Percentiles rank a stretch among this genome's conserved stretches.
Conservation (phyloP, 2,797 vertebrate genomes). For the Danio choprae region DNA sequence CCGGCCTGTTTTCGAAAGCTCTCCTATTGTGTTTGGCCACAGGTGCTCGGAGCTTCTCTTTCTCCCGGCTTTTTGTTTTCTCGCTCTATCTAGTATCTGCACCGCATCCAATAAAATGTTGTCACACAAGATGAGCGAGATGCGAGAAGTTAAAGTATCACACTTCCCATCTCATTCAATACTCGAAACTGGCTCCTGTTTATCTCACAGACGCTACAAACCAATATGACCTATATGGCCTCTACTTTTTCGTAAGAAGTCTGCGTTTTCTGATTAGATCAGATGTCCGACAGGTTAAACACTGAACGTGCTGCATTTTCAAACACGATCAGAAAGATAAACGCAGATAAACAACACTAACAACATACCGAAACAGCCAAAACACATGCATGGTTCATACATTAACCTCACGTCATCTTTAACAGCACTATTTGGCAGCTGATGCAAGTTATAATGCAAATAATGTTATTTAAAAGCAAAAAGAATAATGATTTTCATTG, state of each 20-base stretch:
- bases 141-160: constrained; percentile 67
- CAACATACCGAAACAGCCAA: neutral
- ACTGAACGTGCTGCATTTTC: neutral
- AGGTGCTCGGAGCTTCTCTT: constrained; percentile 77
- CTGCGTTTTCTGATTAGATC: constrained; percentile 8
- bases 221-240: constrained; percentile 31
- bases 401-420: neutral
- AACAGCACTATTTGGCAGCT: neutral
- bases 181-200: constrained; percentile 64
- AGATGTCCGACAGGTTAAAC: neutral
- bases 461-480: too few relatives aligned
- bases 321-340: neutral
- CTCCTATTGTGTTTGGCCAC: constrained; percentile 78
- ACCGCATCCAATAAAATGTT: constrained; percentile 76
- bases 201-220: constrained; percentile 41
- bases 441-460: neutral
- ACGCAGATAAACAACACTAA: neutral
- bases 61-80: constrained; percentile 37
- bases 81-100: constrained; percentile 46
- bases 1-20: constrained; percentile 71
- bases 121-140: constrained; percentile 73
- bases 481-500: too few relatives aligned
- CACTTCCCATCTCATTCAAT: constrained; percentile 70
- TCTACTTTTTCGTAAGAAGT: constrained; percentile 22
- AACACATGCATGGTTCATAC: neutral